Evolutionary conservation across 1,140 invertebrate genomes (phyloP).

Genomic region (Zaprionus davidi): DNA sequence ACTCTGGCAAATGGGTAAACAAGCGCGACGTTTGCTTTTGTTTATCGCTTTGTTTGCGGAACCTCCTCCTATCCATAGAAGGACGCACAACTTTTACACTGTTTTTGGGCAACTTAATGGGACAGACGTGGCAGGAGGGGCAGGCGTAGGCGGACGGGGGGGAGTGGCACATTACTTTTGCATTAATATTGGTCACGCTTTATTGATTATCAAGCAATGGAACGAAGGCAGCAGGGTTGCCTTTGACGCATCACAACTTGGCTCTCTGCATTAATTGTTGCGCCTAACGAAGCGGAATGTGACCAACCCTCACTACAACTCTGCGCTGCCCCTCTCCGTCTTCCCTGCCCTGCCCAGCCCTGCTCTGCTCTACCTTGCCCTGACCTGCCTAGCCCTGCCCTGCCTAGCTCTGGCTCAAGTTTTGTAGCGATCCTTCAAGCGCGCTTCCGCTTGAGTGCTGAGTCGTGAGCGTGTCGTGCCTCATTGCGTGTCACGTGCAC

Average conservation of each 20-base stretch:
- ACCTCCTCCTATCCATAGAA: slow-evolving; percentile 21
- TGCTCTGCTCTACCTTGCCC: not conserved
- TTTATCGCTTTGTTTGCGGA: slow-evolving; percentile 26
- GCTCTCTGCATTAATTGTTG: slow-evolving; percentile 65
- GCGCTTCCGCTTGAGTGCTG: slow-evolving; percentile 58
- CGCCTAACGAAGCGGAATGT: slow-evolving; percentile 73
- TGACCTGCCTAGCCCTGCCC: not conserved
- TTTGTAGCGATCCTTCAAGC: slow-evolving; percentile 67
- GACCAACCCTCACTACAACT: slow-evolving; percentile 44
- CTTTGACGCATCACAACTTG: not conserved
- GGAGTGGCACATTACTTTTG: slow-evolving; percentile 34
- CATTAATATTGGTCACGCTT: slow-evolving; percentile 75
- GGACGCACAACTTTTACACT: slow-evolving; percentile 38
- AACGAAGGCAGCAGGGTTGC: slow-evolving; percentile 22
- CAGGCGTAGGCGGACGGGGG: not conserved
- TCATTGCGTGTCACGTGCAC: not conserved
- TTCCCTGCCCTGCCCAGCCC: not conserved
- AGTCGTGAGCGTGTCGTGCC: not conserved
- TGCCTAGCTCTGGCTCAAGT: not conserved
- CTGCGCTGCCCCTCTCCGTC: not conserved
- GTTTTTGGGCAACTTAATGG: not conserved
- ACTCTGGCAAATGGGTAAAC: slow-evolving; percentile 52
- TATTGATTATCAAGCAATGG: slow-evolving; percentile 58
- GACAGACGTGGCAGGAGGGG: not conserved
- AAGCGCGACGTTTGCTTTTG: slow-evolving; percentile 28